Conservation (phyloP, 2,888 invertebrate genomes). For the Gastrophysa polygoni region DNA sequence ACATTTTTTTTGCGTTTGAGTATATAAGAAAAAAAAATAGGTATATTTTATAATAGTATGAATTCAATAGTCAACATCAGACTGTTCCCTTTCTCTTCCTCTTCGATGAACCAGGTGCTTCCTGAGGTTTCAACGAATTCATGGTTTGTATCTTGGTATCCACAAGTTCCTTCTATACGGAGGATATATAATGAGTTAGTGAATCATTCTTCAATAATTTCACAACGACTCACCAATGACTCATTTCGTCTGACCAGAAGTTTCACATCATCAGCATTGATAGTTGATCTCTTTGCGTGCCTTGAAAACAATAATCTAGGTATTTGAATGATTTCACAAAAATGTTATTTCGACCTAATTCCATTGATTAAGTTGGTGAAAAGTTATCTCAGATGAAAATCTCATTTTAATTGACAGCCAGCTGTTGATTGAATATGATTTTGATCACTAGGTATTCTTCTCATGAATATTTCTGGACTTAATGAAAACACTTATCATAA, state of each 20-base stretch:
- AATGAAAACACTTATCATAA: no score
- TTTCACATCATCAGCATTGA: constrained; percentile 70
- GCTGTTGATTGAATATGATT: no score
- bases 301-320: constrained; percentile 55
- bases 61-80: background rate
- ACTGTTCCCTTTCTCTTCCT: constrained; percentile 26
- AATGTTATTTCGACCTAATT: no score
- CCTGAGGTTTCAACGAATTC: constrained; percentile 21
- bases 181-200: background rate
- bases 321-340: background rate
- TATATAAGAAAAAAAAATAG: no score
- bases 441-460: no score
- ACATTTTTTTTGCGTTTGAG: no score
- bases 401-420: no score
- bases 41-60: no score
- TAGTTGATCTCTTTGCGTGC: constrained; percentile 67
- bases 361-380: no score
- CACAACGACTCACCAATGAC: constrained; percentile 62
- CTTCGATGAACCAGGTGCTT: constrained; percentile 9
- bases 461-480: no score
- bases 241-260: constrained; percentile 66
- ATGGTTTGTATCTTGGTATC: constrained; percentile 31
- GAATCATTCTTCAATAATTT: background rate
- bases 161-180: constrained; percentile 43
- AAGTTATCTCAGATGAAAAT: no score